Evolutionary conservation across 2,113 vertebrate species (phyloP), one percentile per base, ranked within the genome.

Genomic region (Carettochelys insculpta): DNA sequence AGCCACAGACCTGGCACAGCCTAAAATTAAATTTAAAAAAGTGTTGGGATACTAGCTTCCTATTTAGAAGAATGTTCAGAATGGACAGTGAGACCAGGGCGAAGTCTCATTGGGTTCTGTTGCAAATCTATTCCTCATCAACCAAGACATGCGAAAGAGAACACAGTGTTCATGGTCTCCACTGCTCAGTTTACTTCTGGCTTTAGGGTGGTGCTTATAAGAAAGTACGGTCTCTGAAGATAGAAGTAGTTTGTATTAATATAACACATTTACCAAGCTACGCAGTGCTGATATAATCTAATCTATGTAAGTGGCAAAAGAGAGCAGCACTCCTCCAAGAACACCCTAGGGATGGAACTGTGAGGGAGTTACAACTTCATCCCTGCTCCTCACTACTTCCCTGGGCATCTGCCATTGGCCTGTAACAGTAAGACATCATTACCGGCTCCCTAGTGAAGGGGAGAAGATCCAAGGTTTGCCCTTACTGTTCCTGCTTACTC

Each of bases 1-100:
- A 83, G 11, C 3, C 54, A 95, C 3, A 76, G 68, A 77, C 47
- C 6, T 75, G 41, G 76, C 82, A 47, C 1, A 90, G 43, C 0
- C 3, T 24, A 61, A 81, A 82, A 68, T 11, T 68, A 86, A 87
- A 88, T 85, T 83, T 8, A 89, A 92, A 73, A 79, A 76, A 48
- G 1, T 51, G 50, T 77, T 38, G 5, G 4, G 34, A 27, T 75
- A 10, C 34, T 38, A 75, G 34, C 8, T 83, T 94, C 29, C 13
- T 76, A 71, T 76, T 87, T 89, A 84, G 45, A 75, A 91, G 29
- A 11, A 56, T 2, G 65, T 65, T 41, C 82, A 58, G 71, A n/a
- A 84, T 3, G 1, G 0, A 79, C 27, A 83, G 53, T 88, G 51
- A 56, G 38, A 88, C 11, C 81, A 11, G 6, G 2, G 7, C 52